Evolutionary conservation across 64 coral and sea anemone genomes (phyloP), one percentile per base, ranked within the genome.

Genomic region (Dendronephthya gigantea): DNA sequence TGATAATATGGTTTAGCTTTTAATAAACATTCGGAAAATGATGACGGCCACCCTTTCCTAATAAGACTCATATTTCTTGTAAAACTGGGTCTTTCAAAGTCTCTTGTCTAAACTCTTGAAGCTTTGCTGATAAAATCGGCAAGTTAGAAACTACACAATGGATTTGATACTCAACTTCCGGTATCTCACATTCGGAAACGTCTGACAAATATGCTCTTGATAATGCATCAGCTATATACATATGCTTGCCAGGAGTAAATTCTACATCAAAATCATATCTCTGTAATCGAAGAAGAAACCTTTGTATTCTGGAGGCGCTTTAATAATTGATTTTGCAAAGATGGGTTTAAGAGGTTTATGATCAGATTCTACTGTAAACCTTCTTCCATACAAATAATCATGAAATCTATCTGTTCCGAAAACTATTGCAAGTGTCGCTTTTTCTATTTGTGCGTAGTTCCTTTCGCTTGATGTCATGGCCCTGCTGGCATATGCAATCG

Each of bases 21-120:
- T n/a, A n/a, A n/a, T n/a, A n/a, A n/a, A n/a, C n/a, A n/a, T 8
- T 23, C 39, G 40, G 62, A 39, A 22, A 39, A 30, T 48, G 35
- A 16, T 50, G 25, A 29, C 52, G 86, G 86, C 15, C 68, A 32
- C 9, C 74, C 47, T 6, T 68, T 45, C 48, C 29, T 32, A n/a
- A 87, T 39, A 13, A 79, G 28, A 27, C 31, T 45, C 40, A 87
- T 29, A 75, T 27, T 28, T 49, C 10, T 87, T 81, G 68, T 27
- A 74, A 8, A 74, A 74, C 1, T 25, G 23, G 11, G 32, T 74
- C 68, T 1, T 74, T n/a, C n/a, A n/a, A n/a, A n/a, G n/a, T n/a
- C n/a, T n/a, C n/a, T n/a, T n/a, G n/a, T n/a, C n/a, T n/a, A 35
- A 74, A 74, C 25, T 74, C 68, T 35, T 74, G 68, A 74, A 74